Evolutionary conservation across 2,888 invertebrate species (phyloP), one percentile per base, ranked within the genome.

Genomic region (Hypolimnas misippus): DNA sequence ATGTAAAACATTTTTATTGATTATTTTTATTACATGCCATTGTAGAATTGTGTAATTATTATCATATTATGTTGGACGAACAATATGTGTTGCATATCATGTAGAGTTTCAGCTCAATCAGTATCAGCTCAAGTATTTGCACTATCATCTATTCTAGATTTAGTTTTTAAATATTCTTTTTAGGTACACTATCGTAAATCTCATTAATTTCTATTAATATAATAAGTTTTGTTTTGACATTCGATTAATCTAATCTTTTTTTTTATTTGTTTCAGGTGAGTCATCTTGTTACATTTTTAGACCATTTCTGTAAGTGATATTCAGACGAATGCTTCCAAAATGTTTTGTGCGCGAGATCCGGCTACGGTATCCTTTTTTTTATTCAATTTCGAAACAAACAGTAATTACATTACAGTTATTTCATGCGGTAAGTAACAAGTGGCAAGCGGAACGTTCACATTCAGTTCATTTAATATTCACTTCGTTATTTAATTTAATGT

Each of bases 201-300:
- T n/a, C n/a, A n/a, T n/a, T n/a, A n/a, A n/a, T n/a, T n/a, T 4
- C 8, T 10, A 7, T 35, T 7, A 4, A 44, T 19, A 17, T 19
- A 6, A 14, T 25, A 50, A 29, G 25, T 25, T 50, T n/a, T 14
- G 12, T n/a, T 50, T 50, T 21, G n/a, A 10, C 10, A 8, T n/a
- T 19, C 12, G 10, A 35, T 38, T 21, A 53, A 38, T 53, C 10
- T n/a, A n/a, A 53, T n/a, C 25, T 59, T 67, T 35, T 68, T 51
- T 63, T 57, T 70, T 74, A 71, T 72, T 68, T 73, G 73, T 76
- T 72, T 52, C 78, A 81, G 81, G 82, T 82, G 82, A 82, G 81
- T 83, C 59, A 54, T 16, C 64, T 67, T 53, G 63, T 65, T 52
- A 62, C 59, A 66, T 57, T 64, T 66, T 66, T 63, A 63, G 64